Percentiles rank a stretch among this genome's conserved stretches.
Evolutionary conservation across 2,113 vertebrate genomes (phyloP).

Genomic region (Chlamydotis undulata): DNA sequence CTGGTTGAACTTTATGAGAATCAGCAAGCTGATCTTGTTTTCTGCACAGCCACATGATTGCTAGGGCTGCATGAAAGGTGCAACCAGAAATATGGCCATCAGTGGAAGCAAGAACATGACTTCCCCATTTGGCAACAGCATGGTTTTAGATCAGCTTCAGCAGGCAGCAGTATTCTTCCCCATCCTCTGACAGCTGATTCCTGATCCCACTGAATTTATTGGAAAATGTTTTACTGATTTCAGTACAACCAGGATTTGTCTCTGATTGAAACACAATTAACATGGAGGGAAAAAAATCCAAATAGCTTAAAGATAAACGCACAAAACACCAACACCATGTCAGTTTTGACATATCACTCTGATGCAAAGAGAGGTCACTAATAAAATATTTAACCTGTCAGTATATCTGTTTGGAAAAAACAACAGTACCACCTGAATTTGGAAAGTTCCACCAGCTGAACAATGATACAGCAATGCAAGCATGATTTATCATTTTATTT

Average conservation of each 20-base stretch:
- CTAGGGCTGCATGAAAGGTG: neutral
- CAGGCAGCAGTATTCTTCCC: neutral
- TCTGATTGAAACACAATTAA: neutral
- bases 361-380: neutral
- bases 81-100: neutral
- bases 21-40: neutral
- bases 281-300: neutral
- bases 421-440: neutral
- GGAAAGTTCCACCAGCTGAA: constrained; percentile 3
- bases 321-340: neutral
- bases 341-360: neutral
- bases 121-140: neutral
- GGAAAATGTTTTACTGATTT: neutral
- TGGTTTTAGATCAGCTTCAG: neutral
- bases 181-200: neutral
- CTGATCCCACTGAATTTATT: neutral
- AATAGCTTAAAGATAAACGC: neutral
- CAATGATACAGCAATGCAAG: neutral
- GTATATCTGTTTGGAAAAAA: neutral
- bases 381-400: constrained; percentile 10
- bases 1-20: no score
- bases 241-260: neutral
- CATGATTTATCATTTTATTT: constrained; percentile 36
- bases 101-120: neutral
- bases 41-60: neutral